Evolutionary conservation across 2,113 vertebrate species (phyloP).

Genomic region (Amblyornis subalaris): DNA sequence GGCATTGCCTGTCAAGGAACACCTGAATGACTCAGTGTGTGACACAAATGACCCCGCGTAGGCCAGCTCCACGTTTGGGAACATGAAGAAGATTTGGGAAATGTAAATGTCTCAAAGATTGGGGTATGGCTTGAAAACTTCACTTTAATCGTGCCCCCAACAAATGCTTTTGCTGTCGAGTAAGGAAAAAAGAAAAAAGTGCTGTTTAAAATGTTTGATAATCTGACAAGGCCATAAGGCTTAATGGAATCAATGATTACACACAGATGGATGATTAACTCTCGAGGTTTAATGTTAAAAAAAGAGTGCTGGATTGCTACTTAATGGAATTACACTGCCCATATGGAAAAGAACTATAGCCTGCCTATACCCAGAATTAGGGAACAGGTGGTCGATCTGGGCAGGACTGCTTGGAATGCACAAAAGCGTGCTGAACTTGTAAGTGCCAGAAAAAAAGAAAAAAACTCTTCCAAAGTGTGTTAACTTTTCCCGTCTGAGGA

Average conservation of each 20-base stretch:
- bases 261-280: constrained; percentile 86
- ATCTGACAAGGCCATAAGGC: constrained; percentile 86
- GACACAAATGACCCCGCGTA: neutral
- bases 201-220: constrained; percentile 80
- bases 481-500: constrained; percentile 64
- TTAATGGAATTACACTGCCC: constrained; percentile 82
- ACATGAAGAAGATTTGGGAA: neutral
- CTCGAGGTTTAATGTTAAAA: constrained; percentile 77
- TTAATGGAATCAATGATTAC: constrained; percentile 84
- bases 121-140: constrained; percentile 53
- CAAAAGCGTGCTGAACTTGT: constrained; percentile 74
- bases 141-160: constrained; percentile 61
- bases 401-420: constrained; percentile 79
- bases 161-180: constrained; percentile 73
- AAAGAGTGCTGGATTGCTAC: constrained; percentile 79
- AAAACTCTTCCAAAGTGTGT: constrained; percentile 65
- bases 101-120: neutral
- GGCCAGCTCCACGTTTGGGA: neutral
- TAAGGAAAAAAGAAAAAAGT: constrained; percentile 49
- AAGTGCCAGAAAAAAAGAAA: constrained; percentile 69
- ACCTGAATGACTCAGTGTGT: neutral
- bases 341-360: constrained; percentile 83
- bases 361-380: constrained; percentile 80
- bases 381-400: constrained; percentile 81
- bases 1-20: neutral